phyloP scores from a whole-genome alignment of 2,113 vertebrate species.

The Polyodon spathula region DNA sequence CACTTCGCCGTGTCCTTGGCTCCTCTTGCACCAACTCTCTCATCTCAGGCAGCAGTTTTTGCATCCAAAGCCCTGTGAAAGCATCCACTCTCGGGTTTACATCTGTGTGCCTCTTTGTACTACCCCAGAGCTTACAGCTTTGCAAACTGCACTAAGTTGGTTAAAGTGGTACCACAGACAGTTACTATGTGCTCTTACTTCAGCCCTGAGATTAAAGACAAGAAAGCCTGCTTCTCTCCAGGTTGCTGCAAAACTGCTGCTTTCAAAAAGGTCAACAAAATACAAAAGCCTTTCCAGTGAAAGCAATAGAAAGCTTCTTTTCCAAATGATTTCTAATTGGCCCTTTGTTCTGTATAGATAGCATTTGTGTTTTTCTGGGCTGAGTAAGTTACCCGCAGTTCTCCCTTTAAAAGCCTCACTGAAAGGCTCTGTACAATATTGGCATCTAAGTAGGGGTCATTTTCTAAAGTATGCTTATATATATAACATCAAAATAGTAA shows the following conservation, averaged over 20 bases:
- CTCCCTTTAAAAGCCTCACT: conserved; percentile 65
- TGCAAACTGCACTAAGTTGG: conserved; percentile 90
- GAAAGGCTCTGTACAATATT: conserved; percentile 39
- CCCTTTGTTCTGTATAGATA: conserved; percentile 78
- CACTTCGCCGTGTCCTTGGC: conserved; percentile 47
- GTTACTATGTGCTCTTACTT: conserved; percentile 67
- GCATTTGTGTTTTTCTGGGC: conserved; percentile 61
- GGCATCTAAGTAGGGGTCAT: conserved; percentile 57
- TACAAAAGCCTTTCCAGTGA: conserved; percentile 71
- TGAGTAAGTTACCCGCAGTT: conserved; percentile 57
- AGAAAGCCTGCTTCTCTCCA: conserved; percentile 54
- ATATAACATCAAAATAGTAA: conserved; percentile 20
- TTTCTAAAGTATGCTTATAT: conserved; percentile 56
- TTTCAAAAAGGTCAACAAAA: conserved; percentile 87
- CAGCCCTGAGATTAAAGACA: conserved; percentile 91
- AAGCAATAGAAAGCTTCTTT: conserved; percentile 83
- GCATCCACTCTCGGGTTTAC: conserved; percentile 52
- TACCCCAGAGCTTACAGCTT: conserved; percentile 59
- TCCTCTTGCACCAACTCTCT: conserved; percentile 55
- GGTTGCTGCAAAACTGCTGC: conserved; percentile 61
- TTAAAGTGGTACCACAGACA: conserved; percentile 80
- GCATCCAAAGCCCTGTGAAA: conserved; percentile 59
- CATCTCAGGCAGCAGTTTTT: conserved; percentile 51
- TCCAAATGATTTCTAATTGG: conserved; percentile 94
- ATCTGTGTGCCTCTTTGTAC: conserved; percentile 86